A percentile compares a stretch with the other conserved stretches of the same genome.
phyloP scores from a whole-genome alignment of 2,797 vertebrate species.

The Enteromius radiatus region DNA sequence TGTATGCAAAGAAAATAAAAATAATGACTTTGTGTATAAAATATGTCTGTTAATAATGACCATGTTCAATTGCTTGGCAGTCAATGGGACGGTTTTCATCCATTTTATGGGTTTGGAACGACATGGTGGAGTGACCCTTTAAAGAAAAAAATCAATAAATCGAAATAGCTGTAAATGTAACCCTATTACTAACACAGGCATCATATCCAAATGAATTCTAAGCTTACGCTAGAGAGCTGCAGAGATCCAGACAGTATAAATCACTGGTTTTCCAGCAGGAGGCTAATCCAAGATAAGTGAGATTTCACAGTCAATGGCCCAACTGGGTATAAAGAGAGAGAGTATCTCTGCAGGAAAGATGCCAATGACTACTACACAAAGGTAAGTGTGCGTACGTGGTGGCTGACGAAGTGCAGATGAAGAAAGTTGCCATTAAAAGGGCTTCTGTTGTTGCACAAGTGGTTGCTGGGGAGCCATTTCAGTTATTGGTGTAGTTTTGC shows the following conservation, averaged over 20 bases:
- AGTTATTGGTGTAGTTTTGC: slow-evolving; percentile 25
- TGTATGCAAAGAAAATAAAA: too few species aligned
- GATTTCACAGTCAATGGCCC: slow-evolving; percentile 18
- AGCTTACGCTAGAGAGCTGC: background rate
- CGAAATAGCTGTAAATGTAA: background rate
- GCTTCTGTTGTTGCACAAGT: slow-evolving; percentile 62
- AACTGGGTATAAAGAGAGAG: slow-evolving; percentile 8
- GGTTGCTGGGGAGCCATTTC: slow-evolving; percentile 51
- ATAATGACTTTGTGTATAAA: too few species aligned
- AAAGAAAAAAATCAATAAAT: too few species aligned
- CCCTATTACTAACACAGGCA: background rate
- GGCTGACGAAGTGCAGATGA: slow-evolving; percentile 51
- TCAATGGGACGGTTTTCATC: too few species aligned
- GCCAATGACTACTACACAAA: background rate
- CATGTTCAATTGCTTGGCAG: too few species aligned
- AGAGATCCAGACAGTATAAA: slow-evolving; percentile 30
- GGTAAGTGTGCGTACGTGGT: background rate
- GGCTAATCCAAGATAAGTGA: slow-evolving; percentile 38
- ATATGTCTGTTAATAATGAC: too few species aligned
- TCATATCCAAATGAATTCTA: slow-evolving; percentile 9
- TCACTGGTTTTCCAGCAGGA: slow-evolving; percentile 27
- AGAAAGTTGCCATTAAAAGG: slow-evolving; percentile 59
- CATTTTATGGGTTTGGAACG: too few species aligned
- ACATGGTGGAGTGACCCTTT: too few species aligned
- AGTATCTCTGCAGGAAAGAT: slow-evolving; percentile 19